These are phyloP conservation scores for Lasioglossum albipes DNA, from an alignment of 1,140 invertebrate species.

Conservation along the genomic window DNA sequence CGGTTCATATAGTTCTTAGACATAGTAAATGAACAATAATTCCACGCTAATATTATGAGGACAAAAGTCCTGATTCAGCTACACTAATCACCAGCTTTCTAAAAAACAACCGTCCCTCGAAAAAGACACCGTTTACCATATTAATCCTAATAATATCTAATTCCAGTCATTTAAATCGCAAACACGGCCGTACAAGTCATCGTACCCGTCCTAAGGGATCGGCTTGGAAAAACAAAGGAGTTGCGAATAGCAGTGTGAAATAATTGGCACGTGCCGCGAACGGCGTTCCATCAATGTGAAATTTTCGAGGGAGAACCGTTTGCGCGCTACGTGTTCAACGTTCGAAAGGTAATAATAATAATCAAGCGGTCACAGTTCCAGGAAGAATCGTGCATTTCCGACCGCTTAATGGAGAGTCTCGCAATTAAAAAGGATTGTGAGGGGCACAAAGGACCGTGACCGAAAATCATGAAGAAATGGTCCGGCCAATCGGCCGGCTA, in stretches of 20 bases:
- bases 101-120: too few relatives aligned
- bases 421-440: slow-evolving; percentile 49
- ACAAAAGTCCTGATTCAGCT: too few relatives aligned
- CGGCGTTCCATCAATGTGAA: background rate
- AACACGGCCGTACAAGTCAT: background rate
- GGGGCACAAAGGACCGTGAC: slow-evolving; percentile 1
- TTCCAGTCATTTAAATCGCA: background rate
- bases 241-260: background rate
- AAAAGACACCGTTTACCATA: background rate
- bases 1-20: too few relatives aligned
- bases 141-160: background rate
- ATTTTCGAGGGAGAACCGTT: background rate
- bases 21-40: too few relatives aligned
- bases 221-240: background rate
- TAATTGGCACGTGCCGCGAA: slow-evolving; percentile 42
- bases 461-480: slow-evolving; percentile 25
- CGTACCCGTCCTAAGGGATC: background rate
- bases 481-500: slow-evolving; percentile 8
- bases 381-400: slow-evolving; percentile 18
- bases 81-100: too few relatives aligned
- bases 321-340: background rate
- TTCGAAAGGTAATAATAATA: slow-evolving; percentile 49
- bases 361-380: slow-evolving; percentile 40
- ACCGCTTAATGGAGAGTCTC: slow-evolving; percentile 7
- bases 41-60: too few relatives aligned